A percentile compares a stretch with the other conserved stretches of the same genome.
These are phyloP conservation scores for Drosophila fuyamai DNA, from an alignment of 1,140 invertebrate genomes.

Conservation along the genomic window DNA sequence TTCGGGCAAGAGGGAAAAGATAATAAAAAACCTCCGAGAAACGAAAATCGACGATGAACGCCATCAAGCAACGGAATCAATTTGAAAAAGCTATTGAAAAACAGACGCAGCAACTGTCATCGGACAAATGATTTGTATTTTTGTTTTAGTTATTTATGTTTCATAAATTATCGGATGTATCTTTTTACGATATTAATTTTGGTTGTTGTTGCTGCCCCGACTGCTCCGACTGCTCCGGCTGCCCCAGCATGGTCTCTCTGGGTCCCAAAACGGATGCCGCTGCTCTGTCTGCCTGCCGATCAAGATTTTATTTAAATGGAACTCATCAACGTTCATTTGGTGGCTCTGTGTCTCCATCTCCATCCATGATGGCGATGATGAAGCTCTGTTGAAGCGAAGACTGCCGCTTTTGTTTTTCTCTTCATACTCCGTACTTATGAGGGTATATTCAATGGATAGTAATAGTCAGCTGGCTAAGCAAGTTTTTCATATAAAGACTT, in stretches of 20 bases:
- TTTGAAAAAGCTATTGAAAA: slow-evolving; percentile 59
- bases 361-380: slow-evolving; percentile 54
- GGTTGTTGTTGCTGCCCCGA: slow-evolving; percentile 4
- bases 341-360: slow-evolving; percentile 31
- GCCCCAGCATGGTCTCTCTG: slow-evolving; percentile 35
- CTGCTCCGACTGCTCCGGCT: slow-evolving; percentile 1
- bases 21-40: slow-evolving; percentile 22
- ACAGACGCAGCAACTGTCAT: slow-evolving; percentile 58
- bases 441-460: slow-evolving; percentile 3
- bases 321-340: slow-evolving; percentile 81
- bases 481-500: too few species aligned
- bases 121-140: slow-evolving; percentile 84
- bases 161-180: slow-evolving; percentile 84
- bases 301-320: slow-evolving; percentile 84
- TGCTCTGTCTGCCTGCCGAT: slow-evolving; percentile 50
- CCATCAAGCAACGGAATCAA: slow-evolving; percentile 60
- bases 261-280: slow-evolving; percentile 53
- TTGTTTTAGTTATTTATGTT: slow-evolving; percentile 83
- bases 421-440: background rate
- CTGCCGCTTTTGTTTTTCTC: slow-evolving; percentile 44
- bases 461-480: too few species aligned
- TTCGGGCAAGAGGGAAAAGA: slow-evolving; percentile 25
- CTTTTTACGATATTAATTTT: slow-evolving; percentile 73
- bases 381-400: slow-evolving; percentile 50
- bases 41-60: slow-evolving; percentile 44